Base-by-base conservation (phyloP, 2,797 vertebrate genomes). In the Hyperoplus immaculatus region DNA sequence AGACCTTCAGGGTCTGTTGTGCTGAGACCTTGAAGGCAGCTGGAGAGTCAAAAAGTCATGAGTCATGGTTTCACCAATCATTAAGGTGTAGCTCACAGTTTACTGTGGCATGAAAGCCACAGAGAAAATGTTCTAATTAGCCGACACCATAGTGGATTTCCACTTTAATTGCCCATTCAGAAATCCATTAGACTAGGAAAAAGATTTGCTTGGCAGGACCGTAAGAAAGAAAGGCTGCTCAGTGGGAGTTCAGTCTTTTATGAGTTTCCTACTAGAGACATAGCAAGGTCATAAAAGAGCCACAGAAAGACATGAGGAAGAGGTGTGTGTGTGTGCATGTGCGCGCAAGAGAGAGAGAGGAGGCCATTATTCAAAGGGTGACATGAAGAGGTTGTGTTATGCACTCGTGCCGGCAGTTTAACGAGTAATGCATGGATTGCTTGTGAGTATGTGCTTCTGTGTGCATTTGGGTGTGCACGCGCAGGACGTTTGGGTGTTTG, bases 271-370 rank as follows among this genome's bases (percentile, higher is more conserved):
- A 55, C 58, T 79, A 75, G 85, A 86, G 79, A 77, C 62, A 45
- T 51, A 69, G 29, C 38, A 4, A 51, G 75, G 66, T 76, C 58
- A 70, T 88, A 86, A 92, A 93, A 87, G 60, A 75, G 65, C 56
- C 15, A 0, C 70, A 78, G 69, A 86, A 62, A 70, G 70, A 46
- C 36, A 78, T 0, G 2, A 66, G 66, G 12, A 69, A 62, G 54
- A 69, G 63, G 12, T 0, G 41, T 36, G 29, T 36, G 47, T 50
- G 47, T 77, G 75, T 36, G 75, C 50, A 18, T 9, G 29, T 29
- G 29, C 29, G 29, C 29, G 29, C 3, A 3, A 3, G 3, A 29
- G 29, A 29, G 29, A 29, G 29, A 29, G 54, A 69, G 49, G 36
- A 64, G 11, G 58, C 29, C 47, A 5, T 49, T 84, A 80, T 86